phyloP scores from a whole-genome alignment of 2,113 vertebrate genomes.

The Catharus minimus region DNA sequence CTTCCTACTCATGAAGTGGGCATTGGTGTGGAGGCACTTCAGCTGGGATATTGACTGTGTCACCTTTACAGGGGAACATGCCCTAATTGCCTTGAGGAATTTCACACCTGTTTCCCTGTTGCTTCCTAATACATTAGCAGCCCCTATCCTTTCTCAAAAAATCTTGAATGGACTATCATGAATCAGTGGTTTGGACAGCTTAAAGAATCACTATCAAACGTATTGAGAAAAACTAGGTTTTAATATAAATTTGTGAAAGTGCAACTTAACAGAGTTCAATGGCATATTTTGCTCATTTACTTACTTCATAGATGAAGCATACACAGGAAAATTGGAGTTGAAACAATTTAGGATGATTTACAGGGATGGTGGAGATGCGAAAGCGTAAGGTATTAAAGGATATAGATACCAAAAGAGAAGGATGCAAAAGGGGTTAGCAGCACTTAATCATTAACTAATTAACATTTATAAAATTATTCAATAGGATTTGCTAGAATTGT shows the following conservation, averaged over 20 bases:
- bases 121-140: background rate
- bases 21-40: background rate
- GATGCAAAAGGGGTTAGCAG: background rate
- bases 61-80: background rate
- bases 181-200: background rate
- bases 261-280: background rate
- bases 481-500: background rate
- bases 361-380: rapidly evolving
- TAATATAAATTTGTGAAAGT: background rate
- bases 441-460: background rate
- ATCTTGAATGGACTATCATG: background rate
- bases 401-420: background rate
- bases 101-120: background rate
- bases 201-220: background rate
- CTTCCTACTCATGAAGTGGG: rapidly evolving
- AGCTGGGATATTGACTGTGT: background rate
- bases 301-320: background rate
- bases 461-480: background rate
- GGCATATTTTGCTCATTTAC: background rate
- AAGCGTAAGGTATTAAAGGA: background rate
- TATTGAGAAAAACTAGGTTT: background rate
- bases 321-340: rapidly evolving
- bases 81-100: background rate
- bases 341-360: background rate
- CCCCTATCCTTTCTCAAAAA: background rate